These are phyloP conservation scores for Crenichthys baileyi DNA, from an alignment of 2,797 vertebrate species.

Conservation along the genomic window DNA sequence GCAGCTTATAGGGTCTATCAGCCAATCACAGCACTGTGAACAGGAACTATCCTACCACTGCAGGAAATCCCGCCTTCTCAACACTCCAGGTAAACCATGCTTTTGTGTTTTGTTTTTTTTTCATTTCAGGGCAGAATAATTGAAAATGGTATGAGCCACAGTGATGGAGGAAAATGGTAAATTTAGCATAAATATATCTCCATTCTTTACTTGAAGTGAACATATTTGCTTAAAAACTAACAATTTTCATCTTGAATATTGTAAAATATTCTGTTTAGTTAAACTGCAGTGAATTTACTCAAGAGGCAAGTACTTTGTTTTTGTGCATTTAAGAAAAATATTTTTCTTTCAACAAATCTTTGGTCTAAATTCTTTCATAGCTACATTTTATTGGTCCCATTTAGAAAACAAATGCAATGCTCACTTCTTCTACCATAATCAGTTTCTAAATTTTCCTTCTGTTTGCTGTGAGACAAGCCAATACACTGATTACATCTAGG, in stretches of 20 bases:
- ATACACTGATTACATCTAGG: not conserved
- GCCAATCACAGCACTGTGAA: constrained; percentile 88
- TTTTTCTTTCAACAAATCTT: not conserved
- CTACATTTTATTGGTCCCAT: not conserved
- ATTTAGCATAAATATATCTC: not conserved
- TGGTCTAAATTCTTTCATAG: not conserved
- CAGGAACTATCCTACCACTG: constrained; percentile 92
- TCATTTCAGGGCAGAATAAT: not conserved
- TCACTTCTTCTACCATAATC: not conserved
- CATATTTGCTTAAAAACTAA: not conserved
- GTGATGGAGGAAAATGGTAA: not conserved
- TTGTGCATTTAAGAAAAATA: not conserved
- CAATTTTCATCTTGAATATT: not conserved
- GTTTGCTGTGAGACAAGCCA: constrained; percentile 9
- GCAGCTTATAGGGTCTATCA: constrained; percentile 86
- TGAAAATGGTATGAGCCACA: not conserved
- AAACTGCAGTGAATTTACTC: not conserved
- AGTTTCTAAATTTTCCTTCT: not conserved
- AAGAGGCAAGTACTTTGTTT: not conserved
- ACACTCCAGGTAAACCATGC: constrained; percentile 82
- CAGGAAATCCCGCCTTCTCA: constrained; percentile 90
- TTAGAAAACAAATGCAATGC: constrained; percentile 5
- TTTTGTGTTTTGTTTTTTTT: not conserved
- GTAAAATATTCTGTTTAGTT: not conserved
- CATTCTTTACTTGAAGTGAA: not conserved